Evolutionary conservation across 92 coral and sea anemone species (phyloP).

Genomic region (Diadumene lineata): DNA sequence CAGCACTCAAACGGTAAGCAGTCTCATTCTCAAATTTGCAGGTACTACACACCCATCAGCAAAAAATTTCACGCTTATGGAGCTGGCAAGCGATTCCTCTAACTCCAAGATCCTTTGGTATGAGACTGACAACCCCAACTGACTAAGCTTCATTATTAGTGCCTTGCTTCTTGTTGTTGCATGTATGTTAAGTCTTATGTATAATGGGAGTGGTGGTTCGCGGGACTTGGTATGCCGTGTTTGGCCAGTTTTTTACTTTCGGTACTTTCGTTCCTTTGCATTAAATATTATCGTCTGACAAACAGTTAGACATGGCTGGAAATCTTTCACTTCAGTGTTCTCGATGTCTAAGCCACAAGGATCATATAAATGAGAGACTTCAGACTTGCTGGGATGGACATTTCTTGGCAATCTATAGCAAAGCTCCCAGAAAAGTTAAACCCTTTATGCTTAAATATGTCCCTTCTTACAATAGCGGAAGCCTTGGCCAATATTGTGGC

Average conservation of each 20-base stretch:
- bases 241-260: slow-evolving; percentile 21
- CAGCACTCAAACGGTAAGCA: slow-evolving; percentile 55
- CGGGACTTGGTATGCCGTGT: slow-evolving; percentile 46
- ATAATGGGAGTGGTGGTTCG: slow-evolving; percentile 62
- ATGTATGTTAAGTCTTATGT: slow-evolving; percentile 50
- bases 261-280: slow-evolving; percentile 39
- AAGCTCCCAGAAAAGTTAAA: slow-evolving; percentile 62
- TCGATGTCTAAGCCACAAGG: slow-evolving; percentile 57
- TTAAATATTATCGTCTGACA: slow-evolving; percentile 62
- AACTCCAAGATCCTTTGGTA: slow-evolving; percentile 57
- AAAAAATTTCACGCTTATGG: slow-evolving; percentile 47
- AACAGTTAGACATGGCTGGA: slow-evolving; percentile 68
- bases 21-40: slow-evolving; percentile 38
- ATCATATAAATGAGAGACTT: slow-evolving; percentile 59
- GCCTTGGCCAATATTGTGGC: slow-evolving; percentile 42
- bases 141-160: slow-evolving; percentile 43
- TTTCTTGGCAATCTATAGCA: slow-evolving; percentile 52
- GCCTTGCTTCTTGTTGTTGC: slow-evolving; percentile 54
- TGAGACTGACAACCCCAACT: slow-evolving; percentile 55
- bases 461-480: slow-evolving; percentile 54
- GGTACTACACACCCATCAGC: slow-evolving; percentile 44
- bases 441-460: slow-evolving; percentile 55
- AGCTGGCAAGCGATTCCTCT: slow-evolving; percentile 44
- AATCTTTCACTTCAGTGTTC: slow-evolving; percentile 51
- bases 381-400: slow-evolving; percentile 57